These are phyloP conservation scores for cat (Felis catus) DNA, from an alignment of 2,113 vertebrate genomes.

Conservation along the genomic window DNA sequence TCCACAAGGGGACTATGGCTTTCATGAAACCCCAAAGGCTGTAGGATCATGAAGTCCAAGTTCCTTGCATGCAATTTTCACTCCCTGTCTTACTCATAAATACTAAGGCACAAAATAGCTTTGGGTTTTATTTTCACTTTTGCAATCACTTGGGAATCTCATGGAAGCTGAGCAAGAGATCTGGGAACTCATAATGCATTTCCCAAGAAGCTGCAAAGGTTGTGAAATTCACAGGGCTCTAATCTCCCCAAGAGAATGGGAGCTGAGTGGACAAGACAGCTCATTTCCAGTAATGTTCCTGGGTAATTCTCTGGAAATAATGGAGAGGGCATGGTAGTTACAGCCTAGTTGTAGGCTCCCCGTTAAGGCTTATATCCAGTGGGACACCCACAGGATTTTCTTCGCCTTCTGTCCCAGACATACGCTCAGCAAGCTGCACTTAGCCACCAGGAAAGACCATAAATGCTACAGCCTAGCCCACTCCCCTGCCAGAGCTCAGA, in stretches of 20 bases:
- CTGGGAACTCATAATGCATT: constrained; percentile 45
- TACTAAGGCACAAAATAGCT: neutral
- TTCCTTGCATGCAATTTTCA: neutral
- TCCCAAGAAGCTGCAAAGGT: constrained; percentile 48
- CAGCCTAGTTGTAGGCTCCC: neutral
- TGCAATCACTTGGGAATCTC: constrained; percentile 42
- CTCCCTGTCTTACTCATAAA: constrained; percentile 32
- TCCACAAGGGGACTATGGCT: neutral
- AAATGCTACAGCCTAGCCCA: neutral
- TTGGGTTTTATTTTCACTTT: constrained; percentile 69
- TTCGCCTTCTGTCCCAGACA: neutral
- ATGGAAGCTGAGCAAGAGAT: constrained; percentile 40
- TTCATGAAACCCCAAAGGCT: neutral
- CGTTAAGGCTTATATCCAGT: neutral
- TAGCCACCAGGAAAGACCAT: neutral
- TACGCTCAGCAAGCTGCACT: neutral
- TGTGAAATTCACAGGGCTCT: constrained; percentile 41
- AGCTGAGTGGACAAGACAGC: neutral
- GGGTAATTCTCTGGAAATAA: constrained; percentile 46
- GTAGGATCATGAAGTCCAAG: neutral
- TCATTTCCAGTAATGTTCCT: constrained; percentile 23
- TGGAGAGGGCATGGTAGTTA: neutral
- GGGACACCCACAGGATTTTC: neutral
- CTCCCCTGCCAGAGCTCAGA: neutral
- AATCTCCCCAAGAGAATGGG: neutral